A percentile compares a stretch with the other conserved stretches of the same genome.
These are phyloP conservation scores for Columbina picui DNA, from an alignment of 2,113 vertebrate genomes.

Conservation along the genomic window DNA sequence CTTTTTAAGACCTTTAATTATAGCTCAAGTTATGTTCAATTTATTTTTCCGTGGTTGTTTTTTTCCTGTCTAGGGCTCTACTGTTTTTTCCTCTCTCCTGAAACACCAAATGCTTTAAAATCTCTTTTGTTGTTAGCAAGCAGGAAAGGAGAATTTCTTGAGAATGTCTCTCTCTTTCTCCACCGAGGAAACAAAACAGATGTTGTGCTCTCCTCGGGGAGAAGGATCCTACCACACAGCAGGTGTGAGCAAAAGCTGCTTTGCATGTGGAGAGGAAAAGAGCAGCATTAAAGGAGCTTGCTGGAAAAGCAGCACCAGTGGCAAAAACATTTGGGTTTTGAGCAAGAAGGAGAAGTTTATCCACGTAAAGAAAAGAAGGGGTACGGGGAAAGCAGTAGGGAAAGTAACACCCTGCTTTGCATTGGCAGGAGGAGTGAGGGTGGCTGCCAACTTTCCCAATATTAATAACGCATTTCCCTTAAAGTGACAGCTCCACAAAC, in stretches of 20 bases:
- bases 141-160: constrained; percentile 39
- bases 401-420: constrained; percentile 20
- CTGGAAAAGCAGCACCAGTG: not conserved
- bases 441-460: constrained; percentile 6
- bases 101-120: constrained; percentile 36
- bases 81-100: constrained; percentile 13
- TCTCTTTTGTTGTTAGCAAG: constrained; percentile 15
- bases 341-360: not conserved
- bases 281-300: not conserved
- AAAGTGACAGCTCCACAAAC: constrained; percentile 18
- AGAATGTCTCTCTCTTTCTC: not conserved
- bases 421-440: constrained; percentile 13
- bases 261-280: not conserved
- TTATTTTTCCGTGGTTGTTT: constrained; percentile 36
- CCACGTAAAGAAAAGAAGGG: not conserved
- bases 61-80: constrained; percentile 18
- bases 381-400: not conserved
- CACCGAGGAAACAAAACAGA: constrained; percentile 28
- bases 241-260: constrained; percentile 34
- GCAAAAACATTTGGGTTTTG: not conserved
- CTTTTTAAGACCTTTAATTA: constrained; percentile 46
- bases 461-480: not conserved
- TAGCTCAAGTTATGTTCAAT: constrained; percentile 28
- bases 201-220: constrained; percentile 29
- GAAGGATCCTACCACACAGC: constrained; percentile 20